Evolutionary conservation across 2,113 vertebrate genomes (phyloP).

Genomic region (Grammomys dolichurus): DNA sequence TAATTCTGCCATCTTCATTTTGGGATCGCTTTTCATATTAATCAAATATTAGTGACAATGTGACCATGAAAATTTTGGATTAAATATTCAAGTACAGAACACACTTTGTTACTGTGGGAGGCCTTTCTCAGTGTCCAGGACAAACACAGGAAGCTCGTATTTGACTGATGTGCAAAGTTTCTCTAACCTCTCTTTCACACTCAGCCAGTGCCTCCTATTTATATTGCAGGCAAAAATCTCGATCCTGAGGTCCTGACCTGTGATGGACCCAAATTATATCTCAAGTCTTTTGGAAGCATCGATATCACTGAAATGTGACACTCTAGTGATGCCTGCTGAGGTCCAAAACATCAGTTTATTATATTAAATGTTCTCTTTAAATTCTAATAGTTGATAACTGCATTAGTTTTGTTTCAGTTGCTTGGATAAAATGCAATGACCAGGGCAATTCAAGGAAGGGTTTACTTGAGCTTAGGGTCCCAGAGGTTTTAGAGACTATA

Average conservation of each 20-base stretch:
- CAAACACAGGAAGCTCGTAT: not conserved
- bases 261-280: no score
- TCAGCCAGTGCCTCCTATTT: not conserved
- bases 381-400: not conserved
- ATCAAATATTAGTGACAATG: not conserved
- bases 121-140: not conserved
- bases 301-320: not conserved
- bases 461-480: not conserved
- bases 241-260: not conserved
- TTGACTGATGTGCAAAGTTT: not conserved
- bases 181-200: fast-evolving
- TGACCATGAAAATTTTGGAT: not conserved
- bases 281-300: not conserved
- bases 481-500: not conserved
- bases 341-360: not conserved
- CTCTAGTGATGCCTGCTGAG: not conserved
- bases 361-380: not conserved
- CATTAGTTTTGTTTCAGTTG: not conserved
- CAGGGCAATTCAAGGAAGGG: not conserved
- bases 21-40: not conserved
- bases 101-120: not conserved
- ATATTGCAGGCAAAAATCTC: not conserved
- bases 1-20: not conserved
- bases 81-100: not conserved
- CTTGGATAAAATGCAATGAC: not conserved